Percentiles rank a stretch among this genome's conserved stretches.
Conservation (phyloP, 2,797 vertebrate species). For the Pogonophryne albipinna region DNA sequence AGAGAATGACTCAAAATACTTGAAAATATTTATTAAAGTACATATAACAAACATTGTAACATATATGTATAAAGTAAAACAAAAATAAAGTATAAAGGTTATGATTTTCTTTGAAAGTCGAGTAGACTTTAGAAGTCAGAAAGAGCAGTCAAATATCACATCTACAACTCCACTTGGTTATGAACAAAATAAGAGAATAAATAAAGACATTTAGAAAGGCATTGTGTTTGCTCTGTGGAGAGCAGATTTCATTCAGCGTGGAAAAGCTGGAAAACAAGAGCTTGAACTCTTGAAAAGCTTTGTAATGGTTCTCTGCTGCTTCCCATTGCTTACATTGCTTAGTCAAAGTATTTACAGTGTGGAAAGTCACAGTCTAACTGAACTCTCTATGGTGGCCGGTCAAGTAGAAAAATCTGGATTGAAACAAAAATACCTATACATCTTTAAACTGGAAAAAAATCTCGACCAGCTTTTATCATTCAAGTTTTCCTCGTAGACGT, state of each 20-base stretch:
- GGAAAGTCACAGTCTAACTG: conserved; percentile 46
- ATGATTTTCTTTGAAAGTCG: conserved; percentile 64
- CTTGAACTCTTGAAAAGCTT: conserved; percentile 25
- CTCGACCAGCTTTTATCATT: conserved; percentile 52
- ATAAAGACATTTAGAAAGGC: conserved; percentile 70
- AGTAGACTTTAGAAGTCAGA: conserved; percentile 71
- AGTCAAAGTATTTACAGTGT: conserved; percentile 57
- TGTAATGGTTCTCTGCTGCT: conserved; percentile 18
- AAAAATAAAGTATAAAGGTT: conserved; percentile 77
- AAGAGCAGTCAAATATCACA: conserved; percentile 58
- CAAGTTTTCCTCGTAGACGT: conserved; percentile 55
- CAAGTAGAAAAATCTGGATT: conserved; percentile 61
- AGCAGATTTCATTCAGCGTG: conserved; percentile 38
- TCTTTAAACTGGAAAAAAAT: conserved; percentile 71
- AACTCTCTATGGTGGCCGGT: conserved; percentile 40
- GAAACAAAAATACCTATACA: conserved; percentile 57
- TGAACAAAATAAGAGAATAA: conserved; percentile 76
- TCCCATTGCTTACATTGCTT: conserved; percentile 31
- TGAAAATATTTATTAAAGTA: conserved; percentile 84
- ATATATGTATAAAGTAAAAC: conserved; percentile 64
- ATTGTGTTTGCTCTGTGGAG: conserved; percentile 36
- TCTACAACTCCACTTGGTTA: conserved; percentile 68
- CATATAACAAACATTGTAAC: conserved; percentile 65
- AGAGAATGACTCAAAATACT: conserved; percentile 45
- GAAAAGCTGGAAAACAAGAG: conserved; percentile 40